Percentiles rank a stretch among this genome's conserved stretches.
phyloP scores from a whole-genome alignment of 2,888 invertebrate genomes.

The Conus canariensis region DNA sequence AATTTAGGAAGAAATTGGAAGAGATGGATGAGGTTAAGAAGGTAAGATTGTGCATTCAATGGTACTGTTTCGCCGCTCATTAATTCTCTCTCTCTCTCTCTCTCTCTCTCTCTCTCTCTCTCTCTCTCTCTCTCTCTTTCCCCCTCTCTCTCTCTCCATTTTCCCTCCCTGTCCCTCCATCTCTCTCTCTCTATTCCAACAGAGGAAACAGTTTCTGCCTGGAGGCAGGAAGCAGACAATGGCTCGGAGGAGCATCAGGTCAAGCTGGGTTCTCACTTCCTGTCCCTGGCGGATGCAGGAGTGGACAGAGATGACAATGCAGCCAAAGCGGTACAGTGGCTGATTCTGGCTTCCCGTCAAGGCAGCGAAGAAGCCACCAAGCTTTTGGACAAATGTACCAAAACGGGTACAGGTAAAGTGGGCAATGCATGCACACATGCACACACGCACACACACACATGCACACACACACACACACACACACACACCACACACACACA shows the following conservation, averaged over 20 bases:
- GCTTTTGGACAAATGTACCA: slow-evolving; percentile 81
- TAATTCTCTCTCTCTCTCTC: too few species aligned
- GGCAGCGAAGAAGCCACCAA: slow-evolving; percentile 92
- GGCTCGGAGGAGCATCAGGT: slow-evolving; percentile 67
- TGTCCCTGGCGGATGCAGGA: slow-evolving; percentile 67
- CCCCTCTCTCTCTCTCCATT: too few species aligned
- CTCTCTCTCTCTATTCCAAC: neutral
- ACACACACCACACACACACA: too few species aligned
- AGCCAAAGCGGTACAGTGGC: slow-evolving; percentile 91
- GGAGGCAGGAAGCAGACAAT: slow-evolving; percentile 60
- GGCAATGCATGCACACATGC: neutral
- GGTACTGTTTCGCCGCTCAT: too few species aligned
- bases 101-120: too few species aligned
- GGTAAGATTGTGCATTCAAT: too few species aligned
- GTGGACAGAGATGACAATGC: slow-evolving; percentile 82
- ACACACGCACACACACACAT: neutral
- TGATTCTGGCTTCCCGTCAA: slow-evolving; percentile 95
- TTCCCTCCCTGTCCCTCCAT: too few species aligned
- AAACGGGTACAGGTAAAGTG: slow-evolving; percentile 64
- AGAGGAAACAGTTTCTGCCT: slow-evolving; percentile 41
- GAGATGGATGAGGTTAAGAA: too few species aligned
- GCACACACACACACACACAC: neutral
- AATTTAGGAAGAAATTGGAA: too few species aligned
- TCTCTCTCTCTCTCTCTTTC: too few species aligned
- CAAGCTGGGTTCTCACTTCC: slow-evolving; percentile 64